phyloP scores from a whole-genome alignment of 2,113 vertebrate genomes.

The Bufo bufo region DNA sequence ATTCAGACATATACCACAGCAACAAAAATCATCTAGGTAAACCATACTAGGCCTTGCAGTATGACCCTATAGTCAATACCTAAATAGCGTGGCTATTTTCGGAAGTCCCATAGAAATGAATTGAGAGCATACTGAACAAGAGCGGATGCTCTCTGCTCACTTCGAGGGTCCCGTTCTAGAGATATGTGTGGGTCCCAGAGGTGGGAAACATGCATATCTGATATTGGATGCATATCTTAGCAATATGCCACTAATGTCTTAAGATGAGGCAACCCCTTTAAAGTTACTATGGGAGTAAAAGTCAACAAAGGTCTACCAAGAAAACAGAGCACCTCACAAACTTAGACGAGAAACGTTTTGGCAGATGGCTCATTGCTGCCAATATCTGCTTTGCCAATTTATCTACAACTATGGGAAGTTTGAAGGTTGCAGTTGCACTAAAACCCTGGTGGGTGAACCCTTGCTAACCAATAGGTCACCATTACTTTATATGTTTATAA shows the following conservation, averaged over 20 bases:
- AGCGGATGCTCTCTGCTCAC: too few species aligned
- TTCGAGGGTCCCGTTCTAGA: too few species aligned
- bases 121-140: too few species aligned
- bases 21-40: neutral
- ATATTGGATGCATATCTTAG: too few species aligned
- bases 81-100: too few species aligned
- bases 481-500: neutral
- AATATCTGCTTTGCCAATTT: neutral
- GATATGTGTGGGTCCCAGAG: too few species aligned
- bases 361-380: neutral
- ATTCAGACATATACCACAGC: neutral
- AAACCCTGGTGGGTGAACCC: neutral
- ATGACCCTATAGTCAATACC: neutral
- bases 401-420: neutral
- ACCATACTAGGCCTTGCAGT: neutral
- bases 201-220: too few species aligned
- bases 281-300: neutral
- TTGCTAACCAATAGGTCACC: neutral
- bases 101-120: too few species aligned
- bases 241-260: too few species aligned
- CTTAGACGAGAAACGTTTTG: neutral
- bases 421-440: neutral
- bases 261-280: too few species aligned
- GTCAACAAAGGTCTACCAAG: too few species aligned
- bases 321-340: neutral